Evolutionary conservation across 2,888 invertebrate species (phyloP).

Genomic region (Troides oblongomaculatus): DNA sequence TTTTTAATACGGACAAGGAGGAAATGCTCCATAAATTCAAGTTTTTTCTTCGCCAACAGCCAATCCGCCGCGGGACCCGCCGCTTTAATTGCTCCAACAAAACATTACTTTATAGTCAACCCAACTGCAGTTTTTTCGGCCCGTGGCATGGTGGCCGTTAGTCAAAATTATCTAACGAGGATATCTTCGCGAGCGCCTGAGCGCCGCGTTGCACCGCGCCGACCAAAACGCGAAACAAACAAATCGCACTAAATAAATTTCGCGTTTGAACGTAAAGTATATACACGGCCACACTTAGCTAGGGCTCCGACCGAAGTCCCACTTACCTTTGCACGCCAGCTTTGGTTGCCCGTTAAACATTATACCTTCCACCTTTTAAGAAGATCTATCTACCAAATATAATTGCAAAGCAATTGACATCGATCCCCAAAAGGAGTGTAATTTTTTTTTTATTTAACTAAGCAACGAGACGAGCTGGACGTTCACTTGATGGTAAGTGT

Average conservation of each 20-base stretch:
- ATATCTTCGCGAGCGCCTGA: constrained; percentile 60
- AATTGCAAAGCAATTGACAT: too few species aligned
- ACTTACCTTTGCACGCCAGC: not conserved
- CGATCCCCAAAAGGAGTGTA: too few species aligned
- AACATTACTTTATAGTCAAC: constrained; percentile 70
- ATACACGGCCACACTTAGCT: not conserved
- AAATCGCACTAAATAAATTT: constrained; percentile 5
- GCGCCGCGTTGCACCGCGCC: constrained; percentile 62
- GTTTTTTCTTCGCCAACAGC: constrained; percentile 32
- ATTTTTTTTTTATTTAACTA: too few species aligned
- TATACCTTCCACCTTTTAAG: too few species aligned
- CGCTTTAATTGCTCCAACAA: constrained; percentile 72
- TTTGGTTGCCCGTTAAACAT: too few species aligned
- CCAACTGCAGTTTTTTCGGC: constrained; percentile 60
- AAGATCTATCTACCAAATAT: too few species aligned
- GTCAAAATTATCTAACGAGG: constrained; percentile 75
- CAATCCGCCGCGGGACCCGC: constrained; percentile 35
- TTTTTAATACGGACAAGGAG: constrained; percentile 26
- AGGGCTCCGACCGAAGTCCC: constrained; percentile 5
- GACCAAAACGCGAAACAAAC: constrained; percentile 57
- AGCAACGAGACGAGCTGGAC: too few species aligned
- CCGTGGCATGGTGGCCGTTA: constrained; percentile 59
- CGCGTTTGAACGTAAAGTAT: constrained; percentile 4
- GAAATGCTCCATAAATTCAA: constrained; percentile 28
- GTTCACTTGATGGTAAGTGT: too few species aligned